phyloP scores from a whole-genome alignment of 2,888 invertebrate genomes.

The Tenthredo scrophulariae region DNA sequence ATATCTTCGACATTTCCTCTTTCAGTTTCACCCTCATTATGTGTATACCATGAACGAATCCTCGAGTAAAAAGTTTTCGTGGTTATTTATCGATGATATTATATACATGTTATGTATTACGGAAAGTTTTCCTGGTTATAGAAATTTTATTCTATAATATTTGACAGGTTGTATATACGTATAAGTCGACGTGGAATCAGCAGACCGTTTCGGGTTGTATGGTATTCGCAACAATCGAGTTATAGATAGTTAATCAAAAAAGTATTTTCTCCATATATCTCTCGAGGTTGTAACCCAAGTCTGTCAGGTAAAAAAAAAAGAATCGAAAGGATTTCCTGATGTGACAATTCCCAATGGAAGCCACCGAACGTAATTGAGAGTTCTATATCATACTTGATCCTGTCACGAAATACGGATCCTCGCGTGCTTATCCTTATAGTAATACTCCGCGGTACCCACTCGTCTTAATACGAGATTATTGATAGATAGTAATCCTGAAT shows the following conservation, averaged over 20 bases:
- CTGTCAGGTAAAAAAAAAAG: background rate
- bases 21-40: background rate
- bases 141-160: background rate
- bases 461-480: slow-evolving; percentile 18
- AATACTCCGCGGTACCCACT: background rate
- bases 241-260: background rate
- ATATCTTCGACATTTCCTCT: background rate
- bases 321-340: background rate
- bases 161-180: background rate
- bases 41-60: background rate
- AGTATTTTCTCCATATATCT: background rate
- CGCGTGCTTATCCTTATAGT: background rate
- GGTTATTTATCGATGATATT: background rate
- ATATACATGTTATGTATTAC: background rate
- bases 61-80: background rate
- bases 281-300: background rate
- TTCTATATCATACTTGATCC: background rate
- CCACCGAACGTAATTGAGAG: background rate
- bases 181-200: background rate
- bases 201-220: background rate
- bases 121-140: background rate
- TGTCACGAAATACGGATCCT: background rate
- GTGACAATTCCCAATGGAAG: background rate
- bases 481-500: background rate
- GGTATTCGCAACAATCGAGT: background rate